Evolutionary conservation across 2,113 vertebrate genomes (phyloP).

Genomic region (Lycocorax pyrrhopterus): DNA sequence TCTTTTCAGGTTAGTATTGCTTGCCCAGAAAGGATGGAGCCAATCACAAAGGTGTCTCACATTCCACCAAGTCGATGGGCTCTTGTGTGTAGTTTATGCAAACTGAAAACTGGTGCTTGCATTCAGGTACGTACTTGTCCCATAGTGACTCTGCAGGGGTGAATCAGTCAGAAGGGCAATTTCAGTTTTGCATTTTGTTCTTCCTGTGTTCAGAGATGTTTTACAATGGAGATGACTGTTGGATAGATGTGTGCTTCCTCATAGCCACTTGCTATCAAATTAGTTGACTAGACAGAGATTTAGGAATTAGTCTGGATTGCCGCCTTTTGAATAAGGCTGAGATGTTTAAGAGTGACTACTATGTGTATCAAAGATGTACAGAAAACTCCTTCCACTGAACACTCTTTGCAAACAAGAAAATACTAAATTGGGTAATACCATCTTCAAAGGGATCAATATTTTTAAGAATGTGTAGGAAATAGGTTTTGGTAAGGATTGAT

Average conservation of each 20-base stretch:
- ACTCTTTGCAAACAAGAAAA: neutral
- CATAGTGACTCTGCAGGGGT: neutral
- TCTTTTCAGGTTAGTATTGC: slow-evolving; percentile 91
- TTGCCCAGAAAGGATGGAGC: slow-evolving; percentile 98
- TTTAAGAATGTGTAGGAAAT: neutral
- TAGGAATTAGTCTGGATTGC: neutral
- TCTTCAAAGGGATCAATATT: neutral
- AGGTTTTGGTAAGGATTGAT: neutral
- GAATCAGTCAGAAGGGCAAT: neutral
- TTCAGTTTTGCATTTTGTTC: neutral
- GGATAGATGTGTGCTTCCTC: neutral
- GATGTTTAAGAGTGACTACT: neutral
- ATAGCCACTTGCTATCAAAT: neutral
- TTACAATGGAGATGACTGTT: neutral
- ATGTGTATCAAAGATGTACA: neutral
- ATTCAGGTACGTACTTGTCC: slow-evolving; percentile 83
- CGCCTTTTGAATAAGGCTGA: neutral
- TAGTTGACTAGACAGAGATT: neutral
- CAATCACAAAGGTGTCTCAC: slow-evolving; percentile 96
- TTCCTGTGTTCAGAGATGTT: neutral
- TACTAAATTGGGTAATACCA: neutral
- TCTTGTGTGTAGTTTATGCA: slow-evolving; percentile 95
- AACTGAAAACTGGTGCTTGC: slow-evolving; percentile 94
- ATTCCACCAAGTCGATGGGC: slow-evolving; percentile 97
- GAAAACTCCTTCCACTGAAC: neutral